A percentile compares a stretch with the other conserved stretches of the same genome.
phyloP scores from a whole-genome alignment of 1,140 invertebrate genomes.

The Periplaneta americana region DNA sequence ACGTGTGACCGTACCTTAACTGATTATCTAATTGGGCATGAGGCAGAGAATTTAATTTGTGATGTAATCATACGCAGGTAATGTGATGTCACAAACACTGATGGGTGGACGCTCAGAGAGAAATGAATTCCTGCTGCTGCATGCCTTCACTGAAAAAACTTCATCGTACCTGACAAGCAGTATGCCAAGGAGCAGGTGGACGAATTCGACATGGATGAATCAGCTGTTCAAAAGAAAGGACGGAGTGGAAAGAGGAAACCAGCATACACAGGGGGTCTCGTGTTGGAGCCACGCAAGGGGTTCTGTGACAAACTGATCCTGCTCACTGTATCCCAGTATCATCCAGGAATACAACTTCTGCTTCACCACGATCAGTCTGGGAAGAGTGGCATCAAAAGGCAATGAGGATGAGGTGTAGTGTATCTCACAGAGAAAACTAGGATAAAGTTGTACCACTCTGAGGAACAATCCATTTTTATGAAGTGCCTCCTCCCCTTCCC shows the following conservation, averaged over 20 bases:
- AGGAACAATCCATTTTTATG: too few species aligned
- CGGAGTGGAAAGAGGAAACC: conserved; percentile 61
- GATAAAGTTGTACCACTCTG: too few species aligned
- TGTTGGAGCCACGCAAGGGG: conserved; percentile 94
- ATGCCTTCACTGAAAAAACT: conserved; percentile 89
- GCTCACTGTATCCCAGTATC: conserved; percentile 96
- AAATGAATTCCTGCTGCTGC: conserved; percentile 92
- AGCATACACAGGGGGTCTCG: conserved; percentile 89
- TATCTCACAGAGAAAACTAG: too few species aligned
- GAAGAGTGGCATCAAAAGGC: neutral
- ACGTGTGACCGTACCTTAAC: too few species aligned
- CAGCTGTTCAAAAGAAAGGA: conserved; percentile 26
- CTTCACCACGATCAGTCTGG: conserved; percentile 81
- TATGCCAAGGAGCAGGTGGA: conserved; percentile 24
- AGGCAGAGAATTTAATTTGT: neutral
- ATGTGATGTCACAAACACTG: conserved; percentile 85
- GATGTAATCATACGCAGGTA: conserved; percentile 40
- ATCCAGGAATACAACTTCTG: conserved; percentile 99
- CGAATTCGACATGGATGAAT: neutral
- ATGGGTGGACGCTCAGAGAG: conserved; percentile 91
- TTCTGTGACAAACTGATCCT: conserved; percentile 95
- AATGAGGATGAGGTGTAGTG: neutral
- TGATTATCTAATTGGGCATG: too few species aligned
- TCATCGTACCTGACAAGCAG: conserved; percentile 88
- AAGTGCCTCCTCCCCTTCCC: too few species aligned